Base-by-base conservation (phyloP, 2,888 invertebrate species). In the Galeruca laticollis region DNA sequence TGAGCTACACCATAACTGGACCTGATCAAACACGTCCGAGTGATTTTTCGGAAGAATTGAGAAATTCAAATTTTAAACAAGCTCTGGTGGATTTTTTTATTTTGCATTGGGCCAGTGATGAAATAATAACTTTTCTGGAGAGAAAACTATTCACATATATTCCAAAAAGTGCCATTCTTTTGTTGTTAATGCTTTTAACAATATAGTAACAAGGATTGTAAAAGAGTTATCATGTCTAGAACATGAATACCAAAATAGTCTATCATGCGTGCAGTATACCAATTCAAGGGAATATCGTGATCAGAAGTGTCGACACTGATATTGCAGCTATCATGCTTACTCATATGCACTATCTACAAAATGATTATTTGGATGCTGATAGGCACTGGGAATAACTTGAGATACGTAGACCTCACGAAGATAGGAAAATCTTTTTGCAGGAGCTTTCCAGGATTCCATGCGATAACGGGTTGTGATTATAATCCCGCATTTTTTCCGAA, bases 251-350 rank as follows among this genome's bases (percentile, higher is more conserved):
- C 47, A 70, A 70, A 66, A 66, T 70, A 51, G 56, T 71, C 49
- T 72, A 51, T 72, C 73, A 75, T 68, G 51, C 70, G 21, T 75
- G 78, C 62, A 73, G 69, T 35, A 70, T 76, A 13, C 60, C 70
- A 54, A 67, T 54, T 71, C 65, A 73, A 35, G 68, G 2, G 8
- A 52, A 52, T 52, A 52, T 52, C 9, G 52, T 52, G 52, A 52
- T 52, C 52, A 73, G 75, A 73, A 54, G 73, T 65, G 70, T 70
- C 49, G 74, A 75, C 64, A 74, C 75, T 64, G 75, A 75, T 68
- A 66, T 77, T 40, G 40, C 40, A 40, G 37, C 37, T 37, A 37
- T 40, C 40, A 40, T 40, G 40, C 40, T 13, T 40, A 6, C 2
- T 40, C 26, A 26, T 26, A 26, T 26, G 26, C 26, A 26, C 26